Percentiles rank a stretch among this genome's conserved stretches.
Evolutionary conservation across 2,888 invertebrate genomes (phyloP).

Genomic region (Tetheella fluctuosa): DNA sequence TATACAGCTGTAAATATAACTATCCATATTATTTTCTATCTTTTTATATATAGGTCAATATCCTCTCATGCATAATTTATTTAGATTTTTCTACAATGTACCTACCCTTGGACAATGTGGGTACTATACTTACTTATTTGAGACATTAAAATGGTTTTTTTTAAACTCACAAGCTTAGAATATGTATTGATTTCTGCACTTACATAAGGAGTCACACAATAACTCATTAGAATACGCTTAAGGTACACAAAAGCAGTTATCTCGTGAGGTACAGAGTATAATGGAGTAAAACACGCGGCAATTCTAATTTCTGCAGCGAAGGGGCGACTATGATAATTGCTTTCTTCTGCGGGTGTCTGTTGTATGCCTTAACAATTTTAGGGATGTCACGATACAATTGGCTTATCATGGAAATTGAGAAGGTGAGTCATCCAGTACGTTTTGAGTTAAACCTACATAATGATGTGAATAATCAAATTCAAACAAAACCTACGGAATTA

Average conservation of each 20-base stretch:
- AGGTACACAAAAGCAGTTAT: constrained; percentile 36
- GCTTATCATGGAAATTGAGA: constrained; percentile 44
- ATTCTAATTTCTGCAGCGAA: constrained; percentile 34
- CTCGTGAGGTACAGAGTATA: constrained; percentile 30
- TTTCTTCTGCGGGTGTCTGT: constrained; percentile 47
- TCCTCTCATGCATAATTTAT: no score
- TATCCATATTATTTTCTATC: no score
- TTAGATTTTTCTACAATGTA: no score
- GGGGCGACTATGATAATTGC: constrained; percentile 57
- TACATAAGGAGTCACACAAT: background rate
- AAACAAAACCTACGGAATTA: background rate
- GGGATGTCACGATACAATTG: constrained; percentile 39
- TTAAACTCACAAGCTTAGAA: no score
- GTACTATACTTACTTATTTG: no score
- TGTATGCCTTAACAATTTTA: constrained; percentile 34
- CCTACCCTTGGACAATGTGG: no score
- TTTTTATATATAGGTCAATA: no score
- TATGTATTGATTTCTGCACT: no score
- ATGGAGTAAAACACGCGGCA: constrained; percentile 26
- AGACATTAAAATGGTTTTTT: no score
- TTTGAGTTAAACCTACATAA: background rate
- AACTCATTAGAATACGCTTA: constrained; percentile 20
- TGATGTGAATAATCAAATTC: no score
- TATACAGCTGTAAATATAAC: constrained; percentile 44
- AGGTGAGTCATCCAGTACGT: background rate